A percentile compares a stretch with the other conserved stretches of the same genome.
These are phyloP conservation scores for Protobothrops mucrosquamatus DNA, from an alignment of 2,113 vertebrate genomes.

Conservation along the genomic window DNA sequence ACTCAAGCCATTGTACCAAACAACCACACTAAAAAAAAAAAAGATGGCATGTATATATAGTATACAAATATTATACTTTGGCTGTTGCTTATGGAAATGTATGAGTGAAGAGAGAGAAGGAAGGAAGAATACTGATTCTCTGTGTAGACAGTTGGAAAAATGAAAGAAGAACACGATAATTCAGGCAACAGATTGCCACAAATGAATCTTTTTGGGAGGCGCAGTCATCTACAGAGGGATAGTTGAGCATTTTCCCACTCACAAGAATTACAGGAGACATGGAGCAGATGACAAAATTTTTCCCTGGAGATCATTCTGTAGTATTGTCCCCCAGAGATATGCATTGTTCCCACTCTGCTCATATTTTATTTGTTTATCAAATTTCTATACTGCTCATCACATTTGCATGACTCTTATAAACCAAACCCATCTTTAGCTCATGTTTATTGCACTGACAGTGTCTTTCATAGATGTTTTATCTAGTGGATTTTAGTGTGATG, in stretches of 20 bases:
- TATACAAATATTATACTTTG: background rate
- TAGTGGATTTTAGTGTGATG: background rate
- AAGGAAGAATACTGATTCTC: background rate
- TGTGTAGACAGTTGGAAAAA: background rate
- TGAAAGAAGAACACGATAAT: background rate
- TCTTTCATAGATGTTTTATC: background rate
- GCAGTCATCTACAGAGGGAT: background rate
- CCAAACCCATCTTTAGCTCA: background rate
- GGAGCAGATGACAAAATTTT: background rate
- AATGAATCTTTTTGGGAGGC: background rate
- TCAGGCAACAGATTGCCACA: background rate
- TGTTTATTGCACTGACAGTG: background rate
- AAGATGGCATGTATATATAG: background rate
- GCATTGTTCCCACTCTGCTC: background rate
- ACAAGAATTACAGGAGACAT: background rate
- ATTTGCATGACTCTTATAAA: background rate
- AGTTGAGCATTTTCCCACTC: background rate
- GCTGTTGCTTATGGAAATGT: background rate
- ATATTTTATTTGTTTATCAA: background rate
- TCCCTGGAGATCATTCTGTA: background rate
- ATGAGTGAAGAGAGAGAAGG: background rate
- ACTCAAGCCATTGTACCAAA: background rate
- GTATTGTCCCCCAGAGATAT: background rate
- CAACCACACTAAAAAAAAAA: background rate
- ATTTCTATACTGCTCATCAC: background rate